Base-by-base conservation (phyloP, 2,888 invertebrate genomes). In the Drosophila histrio region DNA sequence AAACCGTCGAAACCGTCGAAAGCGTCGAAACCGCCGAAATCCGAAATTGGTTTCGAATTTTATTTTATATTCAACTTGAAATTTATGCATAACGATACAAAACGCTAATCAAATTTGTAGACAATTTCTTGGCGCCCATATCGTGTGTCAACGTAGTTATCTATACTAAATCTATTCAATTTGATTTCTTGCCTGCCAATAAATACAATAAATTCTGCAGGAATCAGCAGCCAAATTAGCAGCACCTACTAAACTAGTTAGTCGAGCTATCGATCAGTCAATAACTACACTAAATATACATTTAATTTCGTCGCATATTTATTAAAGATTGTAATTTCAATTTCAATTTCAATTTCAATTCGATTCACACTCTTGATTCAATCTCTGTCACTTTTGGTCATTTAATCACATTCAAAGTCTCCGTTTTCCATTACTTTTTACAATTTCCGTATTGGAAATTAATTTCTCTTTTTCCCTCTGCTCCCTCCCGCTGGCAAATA, bases 381-480 rank as follows among this genome's bases (percentile, higher is more conserved):
- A n/a, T n/a, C n/a, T 50, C 38, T 17, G 17, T 1, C 24, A 3
- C 9, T 34, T 44, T 59, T 47, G 41, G 47, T 56, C 67, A 54
- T 59, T 77, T 54, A 66, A 77, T 83, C 63, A 56, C 44, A 77
- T 77, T 59, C 49, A 39, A 41, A 54, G 71, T 59, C 63, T 65
- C 66, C 61, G 59, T 49, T 83, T 63, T 64, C n/a, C 52, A 67
- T 52, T 72, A 65, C 57, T 26, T 72, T 82, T 56, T 43, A 68
- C 68, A 80, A 83, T 83, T 80, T 80, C 81, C 84, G 74, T 38
- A 62, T 73, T 83, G 66, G 56, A 80, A 80, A 83, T 80, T 77
- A 86, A 77, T 83, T 86, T 79, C 38, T 34, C 26, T 21, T 39
- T 41, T 46, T 15, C 13, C 11, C 13, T 13, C 24, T n/a, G 3